Evolutionary conservation across 2,797 vertebrate genomes (phyloP).

Genomic region (Borostomias antarcticus): DNA sequence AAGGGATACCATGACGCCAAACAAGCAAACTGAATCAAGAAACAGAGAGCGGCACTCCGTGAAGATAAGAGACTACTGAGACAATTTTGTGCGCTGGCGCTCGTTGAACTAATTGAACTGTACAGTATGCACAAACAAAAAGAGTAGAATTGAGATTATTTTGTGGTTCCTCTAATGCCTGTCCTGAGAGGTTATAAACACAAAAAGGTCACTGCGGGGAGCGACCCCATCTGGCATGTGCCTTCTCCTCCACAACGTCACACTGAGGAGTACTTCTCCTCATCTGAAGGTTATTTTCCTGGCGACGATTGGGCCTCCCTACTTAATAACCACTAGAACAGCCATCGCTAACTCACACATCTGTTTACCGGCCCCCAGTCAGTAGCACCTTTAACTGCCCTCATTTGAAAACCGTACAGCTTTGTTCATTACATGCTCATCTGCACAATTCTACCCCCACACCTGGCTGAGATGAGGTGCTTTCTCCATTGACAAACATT

Average conservation of each 20-base stretch:
- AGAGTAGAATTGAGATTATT: slow-evolving; percentile 40
- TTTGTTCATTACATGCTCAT: slow-evolving; percentile 58
- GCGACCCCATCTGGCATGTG: slow-evolving; percentile 73
- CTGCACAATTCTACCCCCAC: slow-evolving; percentile 30
- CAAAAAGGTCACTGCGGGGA: slow-evolving; percentile 56
- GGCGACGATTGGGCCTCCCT: slow-evolving; percentile 71
- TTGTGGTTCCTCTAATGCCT: slow-evolving; percentile 52
- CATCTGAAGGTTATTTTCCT: slow-evolving; percentile 75
- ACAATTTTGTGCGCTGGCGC: background rate
- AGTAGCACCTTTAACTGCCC: slow-evolving; percentile 73
- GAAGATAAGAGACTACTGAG: background rate
- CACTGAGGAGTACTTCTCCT: slow-evolving; percentile 66
- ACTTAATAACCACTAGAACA: slow-evolving; percentile 78
- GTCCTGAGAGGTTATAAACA: slow-evolving; percentile 66
- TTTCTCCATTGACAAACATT: slow-evolving; percentile 53
- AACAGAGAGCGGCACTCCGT: background rate
- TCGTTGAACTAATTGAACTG: slow-evolving; percentile 23
- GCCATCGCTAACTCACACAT: slow-evolving; percentile 73
- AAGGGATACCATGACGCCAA: background rate
- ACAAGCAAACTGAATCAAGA: background rate
- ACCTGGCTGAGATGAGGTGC: slow-evolving; percentile 51
- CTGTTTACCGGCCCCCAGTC: slow-evolving; percentile 73
- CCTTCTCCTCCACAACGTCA: slow-evolving; percentile 67
- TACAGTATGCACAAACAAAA: slow-evolving; percentile 18
- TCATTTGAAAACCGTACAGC: slow-evolving; percentile 66